These are phyloP conservation scores for Otocyon megalotis DNA, from an alignment of 2,113 vertebrate species.

Conservation along the genomic window DNA sequence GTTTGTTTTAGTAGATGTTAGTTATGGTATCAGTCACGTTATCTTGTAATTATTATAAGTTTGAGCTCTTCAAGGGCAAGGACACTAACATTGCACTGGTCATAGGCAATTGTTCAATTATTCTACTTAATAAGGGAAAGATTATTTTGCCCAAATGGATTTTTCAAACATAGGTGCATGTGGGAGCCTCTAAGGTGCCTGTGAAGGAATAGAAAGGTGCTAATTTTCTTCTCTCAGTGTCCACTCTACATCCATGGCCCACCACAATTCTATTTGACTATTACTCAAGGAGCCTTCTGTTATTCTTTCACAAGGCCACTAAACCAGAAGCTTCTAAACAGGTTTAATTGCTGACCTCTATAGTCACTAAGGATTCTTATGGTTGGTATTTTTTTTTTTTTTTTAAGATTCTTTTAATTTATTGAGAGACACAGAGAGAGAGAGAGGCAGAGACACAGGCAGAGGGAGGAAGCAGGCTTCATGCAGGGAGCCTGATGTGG, in stretches of 20 bases:
- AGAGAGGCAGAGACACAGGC: no score
- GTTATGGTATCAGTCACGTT: not conserved
- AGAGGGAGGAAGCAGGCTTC: no score
- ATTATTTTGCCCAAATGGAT: constrained; percentile 22
- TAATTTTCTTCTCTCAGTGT: not conserved
- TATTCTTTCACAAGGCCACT: not conserved
- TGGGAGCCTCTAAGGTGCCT: not conserved
- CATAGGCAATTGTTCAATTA: not conserved
- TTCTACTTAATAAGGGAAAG: not conserved
- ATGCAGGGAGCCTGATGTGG: no score
- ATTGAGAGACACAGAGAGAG: no score
- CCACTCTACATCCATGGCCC: fast-evolving
- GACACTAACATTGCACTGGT: not conserved
- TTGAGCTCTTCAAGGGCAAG: not conserved
- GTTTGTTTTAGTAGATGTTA: not conserved
- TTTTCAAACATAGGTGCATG: not conserved
- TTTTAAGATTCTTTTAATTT: not conserved
- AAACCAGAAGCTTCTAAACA: not conserved
- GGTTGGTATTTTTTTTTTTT: constrained; percentile 15
- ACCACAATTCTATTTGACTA: not conserved
- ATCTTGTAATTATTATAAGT: not conserved
- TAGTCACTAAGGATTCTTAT: not conserved
- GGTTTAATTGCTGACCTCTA: not conserved
- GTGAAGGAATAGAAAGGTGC: not conserved
- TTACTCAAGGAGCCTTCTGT: not conserved